Conservation (phyloP, 2,797 vertebrate species). For the Spheniscus humboldti region DNA sequence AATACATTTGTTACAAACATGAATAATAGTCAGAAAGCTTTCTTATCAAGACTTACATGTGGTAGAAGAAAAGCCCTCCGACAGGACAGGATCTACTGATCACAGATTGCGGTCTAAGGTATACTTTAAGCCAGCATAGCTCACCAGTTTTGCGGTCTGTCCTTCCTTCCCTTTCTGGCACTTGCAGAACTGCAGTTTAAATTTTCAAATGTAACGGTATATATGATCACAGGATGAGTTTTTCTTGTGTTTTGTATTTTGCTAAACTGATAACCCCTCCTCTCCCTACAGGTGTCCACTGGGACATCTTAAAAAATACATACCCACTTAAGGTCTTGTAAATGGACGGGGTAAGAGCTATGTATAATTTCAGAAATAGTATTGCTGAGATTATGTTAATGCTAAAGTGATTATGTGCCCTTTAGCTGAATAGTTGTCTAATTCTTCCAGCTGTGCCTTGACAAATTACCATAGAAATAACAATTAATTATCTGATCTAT, state of each 20-base stretch:
- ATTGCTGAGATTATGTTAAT: neutral
- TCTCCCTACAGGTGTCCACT: neutral
- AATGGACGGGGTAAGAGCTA: neutral
- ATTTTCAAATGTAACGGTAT: neutral
- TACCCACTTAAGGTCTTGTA: neutral
- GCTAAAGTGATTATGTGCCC: conserved; percentile 32
- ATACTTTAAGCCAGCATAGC: neutral
- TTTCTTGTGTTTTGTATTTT: neutral
- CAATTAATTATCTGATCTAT: conserved; percentile 57
- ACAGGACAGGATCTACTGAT: neutral
- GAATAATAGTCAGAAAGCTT: neutral
- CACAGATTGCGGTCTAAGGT: neutral
- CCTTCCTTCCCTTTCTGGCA: neutral
- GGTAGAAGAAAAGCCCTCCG: neutral
- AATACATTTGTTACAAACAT: neutral
- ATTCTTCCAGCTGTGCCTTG: conserved; percentile 46
- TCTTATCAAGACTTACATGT: rapidly evolving
- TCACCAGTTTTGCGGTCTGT: neutral
- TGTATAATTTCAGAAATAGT: neutral
- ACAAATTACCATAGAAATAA: conserved; percentile 48
- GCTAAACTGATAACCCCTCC: neutral
- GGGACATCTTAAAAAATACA: neutral
- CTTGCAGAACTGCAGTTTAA: neutral
- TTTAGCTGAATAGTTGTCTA: conserved; percentile 41
- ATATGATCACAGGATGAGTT: neutral